Conservation (phyloP, 2,888 invertebrate species). For the Norana najaformis region DNA sequence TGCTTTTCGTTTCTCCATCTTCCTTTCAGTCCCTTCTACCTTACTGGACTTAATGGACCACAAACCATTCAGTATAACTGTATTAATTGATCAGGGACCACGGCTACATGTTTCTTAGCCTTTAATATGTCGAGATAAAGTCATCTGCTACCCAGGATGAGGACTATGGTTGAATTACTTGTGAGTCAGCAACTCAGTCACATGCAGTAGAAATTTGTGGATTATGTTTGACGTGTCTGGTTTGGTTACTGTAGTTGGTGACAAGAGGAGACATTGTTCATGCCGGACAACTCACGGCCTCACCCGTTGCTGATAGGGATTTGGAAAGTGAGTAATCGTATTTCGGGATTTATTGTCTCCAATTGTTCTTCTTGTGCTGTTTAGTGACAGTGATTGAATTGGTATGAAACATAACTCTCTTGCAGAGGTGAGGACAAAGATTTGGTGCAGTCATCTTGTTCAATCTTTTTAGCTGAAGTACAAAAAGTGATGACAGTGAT, state of each 20-base stretch:
- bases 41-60: no score
- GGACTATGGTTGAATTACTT: background rate
- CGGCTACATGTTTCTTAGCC: no score
- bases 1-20: no score
- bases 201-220: background rate
- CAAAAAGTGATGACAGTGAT: background rate
- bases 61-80: no score
- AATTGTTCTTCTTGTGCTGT: background rate
- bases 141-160: background rate
- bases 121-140: no score
- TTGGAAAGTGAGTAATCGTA: background rate
- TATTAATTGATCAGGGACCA: no score
- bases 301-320: background rate
- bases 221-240: background rate
- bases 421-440: background rate
- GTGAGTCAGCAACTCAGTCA: background rate
- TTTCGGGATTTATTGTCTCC: background rate
- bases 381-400: background rate
- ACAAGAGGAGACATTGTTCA: constrained; percentile 23
- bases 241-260: background rate
- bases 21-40: no score
- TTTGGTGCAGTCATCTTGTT: background rate
- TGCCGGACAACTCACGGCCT: background rate
- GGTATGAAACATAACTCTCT: background rate
- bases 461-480: background rate